A percentile compares a stretch with the other conserved stretches of the same genome.
Evolutionary conservation across 1,140 invertebrate species (phyloP).

Genomic region (Micrasema longulum): DNA sequence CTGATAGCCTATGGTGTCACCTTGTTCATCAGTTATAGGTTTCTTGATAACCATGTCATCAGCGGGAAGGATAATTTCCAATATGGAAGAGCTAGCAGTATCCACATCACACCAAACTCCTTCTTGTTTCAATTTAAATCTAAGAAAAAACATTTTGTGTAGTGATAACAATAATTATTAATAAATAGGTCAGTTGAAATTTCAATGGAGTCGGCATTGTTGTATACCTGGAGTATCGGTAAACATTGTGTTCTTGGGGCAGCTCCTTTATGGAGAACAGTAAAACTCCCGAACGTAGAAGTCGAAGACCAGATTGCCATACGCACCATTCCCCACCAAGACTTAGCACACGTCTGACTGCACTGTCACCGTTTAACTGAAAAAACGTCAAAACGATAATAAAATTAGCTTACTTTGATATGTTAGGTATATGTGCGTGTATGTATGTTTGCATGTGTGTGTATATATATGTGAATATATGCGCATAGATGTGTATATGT

Average conservation of each 20-base stretch:
- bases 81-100: slow-evolving; percentile 82
- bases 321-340: slow-evolving; percentile 90
- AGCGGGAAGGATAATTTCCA: slow-evolving; percentile 90
- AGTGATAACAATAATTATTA: too few relatives aligned
- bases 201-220: too few relatives aligned
- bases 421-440: too few relatives aligned
- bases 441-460: too few relatives aligned
- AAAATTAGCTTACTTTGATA: too few relatives aligned
- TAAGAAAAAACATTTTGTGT: slow-evolving; percentile 56
- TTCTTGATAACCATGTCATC: slow-evolving; percentile 80
- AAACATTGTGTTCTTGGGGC: slow-evolving; percentile 67
- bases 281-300: slow-evolving; percentile 84
- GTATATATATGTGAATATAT: too few relatives aligned
- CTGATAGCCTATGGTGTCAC: slow-evolving; percentile 73
- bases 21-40: slow-evolving; percentile 66
- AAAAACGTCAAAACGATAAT: slow-evolving; percentile 27
- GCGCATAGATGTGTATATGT: too few relatives aligned
- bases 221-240: slow-evolving; percentile 57
- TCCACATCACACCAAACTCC: slow-evolving; percentile 88
- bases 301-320: slow-evolving; percentile 94
- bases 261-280: slow-evolving; percentile 89
- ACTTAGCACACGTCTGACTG: slow-evolving; percentile 74
- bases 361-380: slow-evolving; percentile 73
- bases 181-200: too few relatives aligned
- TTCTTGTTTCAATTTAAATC: slow-evolving; percentile 82